A percentile compares a stretch with the other conserved stretches of the same genome.
Conservation (phyloP, 2,797 vertebrate genomes). For the Epinephelus awoara region DNA sequence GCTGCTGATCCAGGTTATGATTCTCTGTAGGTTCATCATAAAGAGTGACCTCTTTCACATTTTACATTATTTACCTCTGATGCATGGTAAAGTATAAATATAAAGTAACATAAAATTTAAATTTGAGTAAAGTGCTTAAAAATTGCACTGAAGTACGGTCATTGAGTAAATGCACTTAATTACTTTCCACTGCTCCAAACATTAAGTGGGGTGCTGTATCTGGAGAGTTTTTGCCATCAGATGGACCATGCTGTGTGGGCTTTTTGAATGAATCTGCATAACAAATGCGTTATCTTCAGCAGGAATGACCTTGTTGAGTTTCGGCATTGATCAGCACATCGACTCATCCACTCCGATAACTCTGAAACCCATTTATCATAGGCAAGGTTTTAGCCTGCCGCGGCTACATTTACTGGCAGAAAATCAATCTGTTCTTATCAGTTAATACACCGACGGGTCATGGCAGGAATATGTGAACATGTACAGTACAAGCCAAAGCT, state of each 20-base stretch:
- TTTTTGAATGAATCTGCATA: conserved; percentile 65
- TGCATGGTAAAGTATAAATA: not conserved
- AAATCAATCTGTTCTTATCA: conserved; percentile 83
- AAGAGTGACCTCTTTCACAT: not conserved
- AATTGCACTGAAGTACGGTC: not conserved
- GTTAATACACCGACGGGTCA: conserved; percentile 72
- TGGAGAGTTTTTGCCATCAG: not conserved
- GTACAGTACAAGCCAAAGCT: conserved; percentile 60
- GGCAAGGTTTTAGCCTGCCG: conserved; percentile 59
- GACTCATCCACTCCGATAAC: conserved; percentile 73
- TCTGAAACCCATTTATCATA: conserved; percentile 81
- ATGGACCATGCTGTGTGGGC: conserved; percentile 30
- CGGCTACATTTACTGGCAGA: conserved; percentile 69
- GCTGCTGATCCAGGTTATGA: not conserved
- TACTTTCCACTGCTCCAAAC: not conserved
- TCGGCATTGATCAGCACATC: conserved; percentile 78
- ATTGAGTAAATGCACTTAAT: not conserved
- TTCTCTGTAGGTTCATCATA: not conserved
- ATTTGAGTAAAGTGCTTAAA: not conserved
- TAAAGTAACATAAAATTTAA: not conserved
- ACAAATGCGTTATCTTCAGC: conserved; percentile 65
- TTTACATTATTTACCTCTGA: not conserved
- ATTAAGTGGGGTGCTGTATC: not conserved
- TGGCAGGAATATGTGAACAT: conserved; percentile 67
- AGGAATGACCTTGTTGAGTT: conserved; percentile 76